These are phyloP conservation scores for Notarius quadriscutis DNA, from an alignment of 2,113 vertebrate species.

Conservation along the genomic window DNA sequence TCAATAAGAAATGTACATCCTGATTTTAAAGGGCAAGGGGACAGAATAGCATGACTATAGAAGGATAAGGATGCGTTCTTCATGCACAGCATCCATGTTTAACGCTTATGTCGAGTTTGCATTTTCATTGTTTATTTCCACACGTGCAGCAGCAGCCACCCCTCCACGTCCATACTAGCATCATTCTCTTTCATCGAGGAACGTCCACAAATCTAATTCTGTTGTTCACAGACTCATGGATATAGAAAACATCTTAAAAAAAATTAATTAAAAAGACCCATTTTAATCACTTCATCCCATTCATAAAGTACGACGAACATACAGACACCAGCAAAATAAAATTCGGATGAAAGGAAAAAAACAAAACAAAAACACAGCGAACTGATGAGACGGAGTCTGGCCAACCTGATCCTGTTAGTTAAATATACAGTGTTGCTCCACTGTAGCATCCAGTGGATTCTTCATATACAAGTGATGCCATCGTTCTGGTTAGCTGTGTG, in stretches of 20 bases:
- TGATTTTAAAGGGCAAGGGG: slow-evolving; percentile 31
- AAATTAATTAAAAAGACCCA: slow-evolving; percentile 28
- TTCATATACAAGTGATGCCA: slow-evolving; percentile 25
- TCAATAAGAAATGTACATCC: slow-evolving; percentile 60
- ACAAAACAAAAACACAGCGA: not conserved
- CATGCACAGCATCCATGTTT: slow-evolving; percentile 57
- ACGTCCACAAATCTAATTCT: slow-evolving; percentile 44
- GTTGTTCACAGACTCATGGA: slow-evolving; percentile 33
- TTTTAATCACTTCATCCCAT: slow-evolving; percentile 35
- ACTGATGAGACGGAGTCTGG: slow-evolving; percentile 3
- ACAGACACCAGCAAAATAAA: slow-evolving; percentile 1
- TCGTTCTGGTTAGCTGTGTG: not conserved
- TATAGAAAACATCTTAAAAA: slow-evolving; percentile 42
- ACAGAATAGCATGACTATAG: not conserved
- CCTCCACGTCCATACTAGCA: not conserved
- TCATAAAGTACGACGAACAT: slow-evolving; percentile 21
- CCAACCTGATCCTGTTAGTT: not conserved
- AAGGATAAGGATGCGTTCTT: slow-evolving; percentile 46
- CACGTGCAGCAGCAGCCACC: not conserved
- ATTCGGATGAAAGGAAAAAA: not conserved
- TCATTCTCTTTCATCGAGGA: slow-evolving; percentile 26
- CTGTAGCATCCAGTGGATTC: slow-evolving; percentile 20
- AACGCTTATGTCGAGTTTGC: slow-evolving; percentile 43
- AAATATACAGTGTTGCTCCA: slow-evolving; percentile 33
- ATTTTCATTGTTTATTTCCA: not conserved